These are phyloP conservation scores for Halictus ligatus DNA, from an alignment of 2,888 invertebrate species.

Conservation along the genomic window DNA sequence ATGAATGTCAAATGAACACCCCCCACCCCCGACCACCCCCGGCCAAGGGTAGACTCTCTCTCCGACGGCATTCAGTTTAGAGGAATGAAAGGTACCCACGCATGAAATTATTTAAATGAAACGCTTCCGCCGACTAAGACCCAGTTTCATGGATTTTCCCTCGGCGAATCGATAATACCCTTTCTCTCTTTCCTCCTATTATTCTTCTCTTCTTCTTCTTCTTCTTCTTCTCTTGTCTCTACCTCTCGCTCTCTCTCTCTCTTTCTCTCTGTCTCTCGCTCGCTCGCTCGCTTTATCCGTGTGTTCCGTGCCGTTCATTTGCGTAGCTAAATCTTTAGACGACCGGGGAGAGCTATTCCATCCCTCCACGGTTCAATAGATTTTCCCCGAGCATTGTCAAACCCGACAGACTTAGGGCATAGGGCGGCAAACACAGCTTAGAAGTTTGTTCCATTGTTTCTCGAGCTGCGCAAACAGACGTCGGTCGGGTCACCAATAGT, in stretches of 20 bases:
- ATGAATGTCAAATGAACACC: constrained; percentile 74
- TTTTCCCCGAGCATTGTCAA: background rate
- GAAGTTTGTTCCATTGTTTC: constrained; percentile 6
- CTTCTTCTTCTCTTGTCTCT: too few species aligned
- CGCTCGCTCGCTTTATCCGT: background rate
- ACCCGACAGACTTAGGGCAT: background rate
- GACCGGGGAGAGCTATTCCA: background rate
- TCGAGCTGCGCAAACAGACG: background rate
- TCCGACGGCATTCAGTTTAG: constrained; percentile 37
- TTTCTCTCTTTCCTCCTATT: background rate
- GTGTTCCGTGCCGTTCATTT: constrained; percentile 37
- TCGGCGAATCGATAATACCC: constrained; percentile 67
- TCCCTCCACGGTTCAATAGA: constrained; percentile 14
- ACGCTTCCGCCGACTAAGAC: constrained; percentile 66
- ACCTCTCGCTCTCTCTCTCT: accelerated
- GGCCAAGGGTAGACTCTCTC: constrained; percentile 7
- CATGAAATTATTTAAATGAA: constrained; percentile 76
- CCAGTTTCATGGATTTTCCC: constrained; percentile 52
- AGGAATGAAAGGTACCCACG: constrained; percentile 69
- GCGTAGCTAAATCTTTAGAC: constrained; percentile 10
- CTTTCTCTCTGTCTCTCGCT: background rate
- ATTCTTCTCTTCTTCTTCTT: too few species aligned
- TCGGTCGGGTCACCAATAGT: background rate
- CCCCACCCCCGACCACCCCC: background rate
- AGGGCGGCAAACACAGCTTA: background rate